A percentile compares a stretch with the other conserved stretches of the same genome.
Conservation (phyloP, 2,113 vertebrate genomes). For the Marmota flaviventris region DNA sequence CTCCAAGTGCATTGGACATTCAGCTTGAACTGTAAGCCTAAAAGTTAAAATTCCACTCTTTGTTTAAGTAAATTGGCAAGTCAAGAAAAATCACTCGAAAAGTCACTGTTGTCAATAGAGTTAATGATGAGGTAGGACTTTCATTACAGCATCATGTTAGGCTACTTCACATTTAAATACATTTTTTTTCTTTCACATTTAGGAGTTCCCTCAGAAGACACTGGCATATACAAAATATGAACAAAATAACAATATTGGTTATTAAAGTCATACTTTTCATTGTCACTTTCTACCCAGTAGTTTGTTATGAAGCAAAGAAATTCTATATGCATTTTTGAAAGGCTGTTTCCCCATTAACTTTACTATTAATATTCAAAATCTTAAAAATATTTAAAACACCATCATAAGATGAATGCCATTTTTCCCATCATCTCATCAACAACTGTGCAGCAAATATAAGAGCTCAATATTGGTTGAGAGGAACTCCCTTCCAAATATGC, state of each 20-base stretch:
- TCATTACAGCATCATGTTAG: constrained; percentile 62
- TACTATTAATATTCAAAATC: neutral
- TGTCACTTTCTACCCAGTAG: neutral
- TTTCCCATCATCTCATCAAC: neutral
- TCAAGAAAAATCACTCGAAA: constrained; percentile 78
- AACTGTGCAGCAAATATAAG: neutral
- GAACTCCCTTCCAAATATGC: neutral
- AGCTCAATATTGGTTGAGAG: neutral
- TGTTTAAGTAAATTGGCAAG: constrained; percentile 79
- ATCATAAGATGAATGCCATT: neutral
- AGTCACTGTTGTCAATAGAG: constrained; percentile 42
- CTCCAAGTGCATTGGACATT: constrained; percentile 99
- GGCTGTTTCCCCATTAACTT: neutral
- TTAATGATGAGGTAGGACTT: constrained; percentile 42
- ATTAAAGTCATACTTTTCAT: neutral
- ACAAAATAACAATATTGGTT: neutral
- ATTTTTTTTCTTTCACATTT: constrained; percentile 71
- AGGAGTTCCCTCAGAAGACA: constrained; percentile 71
- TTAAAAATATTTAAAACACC: neutral
- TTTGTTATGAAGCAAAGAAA: neutral
- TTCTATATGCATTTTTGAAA: neutral
- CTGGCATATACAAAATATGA: neutral
- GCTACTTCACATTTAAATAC: constrained; percentile 75
- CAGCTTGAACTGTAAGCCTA: constrained; percentile 99
- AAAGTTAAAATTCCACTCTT: constrained; percentile 83